Evolutionary conservation across 2,113 vertebrate genomes (phyloP).

Genomic region (Craseonycteris thonglongyai): DNA sequence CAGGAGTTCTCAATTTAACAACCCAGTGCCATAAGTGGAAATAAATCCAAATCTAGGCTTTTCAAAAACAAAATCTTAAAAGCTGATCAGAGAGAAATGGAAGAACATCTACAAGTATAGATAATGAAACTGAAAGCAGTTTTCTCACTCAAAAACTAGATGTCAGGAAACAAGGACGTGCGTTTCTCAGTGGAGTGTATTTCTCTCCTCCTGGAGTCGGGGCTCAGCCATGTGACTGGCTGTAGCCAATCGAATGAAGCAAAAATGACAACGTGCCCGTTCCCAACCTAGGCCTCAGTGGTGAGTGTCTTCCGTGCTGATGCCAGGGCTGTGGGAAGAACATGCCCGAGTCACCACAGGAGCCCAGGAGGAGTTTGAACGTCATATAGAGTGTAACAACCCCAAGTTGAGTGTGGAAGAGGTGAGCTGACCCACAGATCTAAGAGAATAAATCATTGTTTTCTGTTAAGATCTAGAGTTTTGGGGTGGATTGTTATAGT

Average conservation of each 20-base stretch:
- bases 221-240: not conserved
- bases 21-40: conserved; percentile 7
- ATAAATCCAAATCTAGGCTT: not conserved
- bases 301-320: not conserved
- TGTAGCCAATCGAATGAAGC: not conserved
- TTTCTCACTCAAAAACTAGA: conserved; percentile 24
- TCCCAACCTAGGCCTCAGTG: not conserved
- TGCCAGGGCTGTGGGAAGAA: not conserved
- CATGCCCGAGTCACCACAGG: not conserved
- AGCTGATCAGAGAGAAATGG: not conserved
- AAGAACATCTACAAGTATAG: not conserved
- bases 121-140: not conserved
- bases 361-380: not conserved
- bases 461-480: not conserved
- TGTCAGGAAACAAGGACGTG: not conserved
- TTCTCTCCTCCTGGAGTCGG: not conserved
- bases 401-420: not conserved
- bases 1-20: not conserved
- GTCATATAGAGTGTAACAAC: not conserved
- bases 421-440: not conserved
- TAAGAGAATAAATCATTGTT: not conserved
- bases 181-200: not conserved
- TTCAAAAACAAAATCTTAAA: not conserved
- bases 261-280: not conserved
- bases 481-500: not conserved